Percentiles rank a stretch among this genome's conserved stretches.
These are phyloP conservation scores for Lordiphosa fenestrarum DNA, from an alignment of 2,888 invertebrate species.

Conservation along the genomic window DNA sequence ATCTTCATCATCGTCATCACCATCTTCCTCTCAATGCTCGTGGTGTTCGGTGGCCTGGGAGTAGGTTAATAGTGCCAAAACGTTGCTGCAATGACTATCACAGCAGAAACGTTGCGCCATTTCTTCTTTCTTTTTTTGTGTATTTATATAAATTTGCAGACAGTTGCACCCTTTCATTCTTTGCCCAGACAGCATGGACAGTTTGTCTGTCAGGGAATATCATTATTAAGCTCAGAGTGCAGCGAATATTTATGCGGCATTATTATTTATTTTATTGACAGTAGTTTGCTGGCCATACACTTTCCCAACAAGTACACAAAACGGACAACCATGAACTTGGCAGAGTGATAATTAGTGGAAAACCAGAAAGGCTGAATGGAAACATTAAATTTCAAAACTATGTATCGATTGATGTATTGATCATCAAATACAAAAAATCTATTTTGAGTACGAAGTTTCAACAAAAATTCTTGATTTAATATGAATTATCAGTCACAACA, in stretches of 20 bases:
- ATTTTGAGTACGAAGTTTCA: too few relatives aligned
- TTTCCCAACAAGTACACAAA: slow-evolving; percentile 21
- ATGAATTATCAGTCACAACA: too few relatives aligned
- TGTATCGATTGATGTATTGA: too few relatives aligned
- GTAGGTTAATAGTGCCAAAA: slow-evolving; percentile 72
- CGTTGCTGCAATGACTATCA: slow-evolving; percentile 60
- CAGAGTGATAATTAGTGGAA: too few relatives aligned
- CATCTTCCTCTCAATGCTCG: slow-evolving; percentile 60
- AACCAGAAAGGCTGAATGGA: too few relatives aligned
- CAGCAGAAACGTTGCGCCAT: slow-evolving; percentile 65
- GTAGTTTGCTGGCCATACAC: slow-evolving; percentile 43
- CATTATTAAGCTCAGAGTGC: slow-evolving; percentile 55
- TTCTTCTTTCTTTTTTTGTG: slow-evolving; percentile 41
- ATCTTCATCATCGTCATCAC: slow-evolving; percentile 36
- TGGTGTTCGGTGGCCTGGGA: slow-evolving; percentile 52
- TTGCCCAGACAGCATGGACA: slow-evolving; percentile 29
- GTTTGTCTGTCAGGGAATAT: slow-evolving; percentile 43
- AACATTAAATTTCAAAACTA: too few relatives aligned
- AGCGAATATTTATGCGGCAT: slow-evolving; percentile 67
- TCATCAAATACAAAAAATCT: too few relatives aligned
- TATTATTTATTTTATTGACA: slow-evolving; percentile 74
- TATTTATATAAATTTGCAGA: slow-evolving; percentile 12
- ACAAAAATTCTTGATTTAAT: too few relatives aligned
- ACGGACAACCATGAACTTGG: background rate
- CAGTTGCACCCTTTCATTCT: slow-evolving; percentile 69